Evolutionary conservation across 2,797 vertebrate species (phyloP), one percentile per base, ranked within the genome.

Genomic region (Halcyon leucocephala): DNA sequence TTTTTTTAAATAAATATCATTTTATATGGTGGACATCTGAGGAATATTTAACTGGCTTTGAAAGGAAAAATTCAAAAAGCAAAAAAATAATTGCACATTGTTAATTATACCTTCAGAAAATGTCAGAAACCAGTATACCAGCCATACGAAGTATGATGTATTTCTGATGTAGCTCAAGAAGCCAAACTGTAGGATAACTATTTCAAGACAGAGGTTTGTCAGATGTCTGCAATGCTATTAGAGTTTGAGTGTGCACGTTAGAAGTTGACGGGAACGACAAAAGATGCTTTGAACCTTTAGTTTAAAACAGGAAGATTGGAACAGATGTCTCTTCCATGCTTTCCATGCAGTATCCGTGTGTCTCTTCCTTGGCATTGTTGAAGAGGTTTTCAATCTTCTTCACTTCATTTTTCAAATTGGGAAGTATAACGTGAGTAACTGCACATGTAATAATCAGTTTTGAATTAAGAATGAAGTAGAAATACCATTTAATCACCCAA

Each of bases 381-480:
- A 76, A 94, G 80, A 93, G 73, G 25, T 70, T 90, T 84, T 79
- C 67, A 73, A 21, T 67, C 77, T 82, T 1, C 1, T 62, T 84
- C 12, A 48, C 37, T 82, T 95, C 90, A 90, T 95, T 94, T 95
- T 95, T 96, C 90, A 95, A 73, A 52, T 6, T 55, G 83, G 48
- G 67, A 88, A 79, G 60, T 66, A 7, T 29, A 84, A 84, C 51
- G 1, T 65, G 82, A 93, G 70, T 93, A 96, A 97, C 90, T 90
- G 73, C 81, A 92, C 58, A 15, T 66, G 71, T 90, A 86, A 90
- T 96, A 90, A 94, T 90, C 92, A 89, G 77, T 64, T 92, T 76
- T 93, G 91, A 95, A 96, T 96, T 97, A 96, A 64, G 83, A 84
- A 96, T 89, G 86, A 94, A 90, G 66, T 92, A 86, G 90, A 90